These are phyloP conservation scores for Columba livia DNA, from an alignment of 2,113 vertebrate genomes.

Conservation along the genomic window DNA sequence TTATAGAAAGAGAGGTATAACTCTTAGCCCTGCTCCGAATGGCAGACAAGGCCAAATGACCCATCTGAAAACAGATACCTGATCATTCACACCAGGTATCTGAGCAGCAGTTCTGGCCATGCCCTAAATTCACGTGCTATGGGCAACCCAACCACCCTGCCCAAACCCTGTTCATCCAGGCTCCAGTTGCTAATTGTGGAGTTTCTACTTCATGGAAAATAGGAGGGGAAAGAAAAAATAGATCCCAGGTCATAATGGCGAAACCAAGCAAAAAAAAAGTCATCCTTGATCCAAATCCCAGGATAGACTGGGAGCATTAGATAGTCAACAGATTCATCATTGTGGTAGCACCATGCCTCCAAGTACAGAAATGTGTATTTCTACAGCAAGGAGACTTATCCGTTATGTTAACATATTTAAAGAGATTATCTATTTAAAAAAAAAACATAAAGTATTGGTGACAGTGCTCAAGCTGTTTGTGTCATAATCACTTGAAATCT, in stretches of 20 bases:
- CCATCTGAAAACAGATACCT: not conserved
- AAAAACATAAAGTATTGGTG: not conserved
- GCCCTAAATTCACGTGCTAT: not conserved
- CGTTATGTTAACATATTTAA: not conserved
- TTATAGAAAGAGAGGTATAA: not conserved
- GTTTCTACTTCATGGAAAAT: not conserved
- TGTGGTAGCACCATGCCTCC: not conserved
- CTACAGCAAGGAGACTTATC: not conserved
- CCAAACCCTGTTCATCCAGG: not conserved
- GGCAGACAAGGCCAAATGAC: not conserved
- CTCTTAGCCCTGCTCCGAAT: not conserved
- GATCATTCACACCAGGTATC: not conserved
- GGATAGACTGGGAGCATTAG: not conserved
- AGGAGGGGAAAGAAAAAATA: not conserved
- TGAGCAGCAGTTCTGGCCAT: not conserved
- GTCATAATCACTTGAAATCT: not conserved
- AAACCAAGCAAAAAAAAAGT: not conserved
- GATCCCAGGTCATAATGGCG: not conserved
- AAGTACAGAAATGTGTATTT: not conserved
- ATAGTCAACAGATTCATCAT: not conserved
- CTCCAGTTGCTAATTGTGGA: not conserved
- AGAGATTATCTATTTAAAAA: not conserved
- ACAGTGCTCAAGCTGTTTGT: not conserved
- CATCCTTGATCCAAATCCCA: not conserved
- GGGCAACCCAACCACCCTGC: not conserved